Percentiles rank a stretch among this genome's conserved stretches.
phyloP scores from a whole-genome alignment of 2,888 invertebrate genomes.

The Hanleya hanleyi region DNA sequence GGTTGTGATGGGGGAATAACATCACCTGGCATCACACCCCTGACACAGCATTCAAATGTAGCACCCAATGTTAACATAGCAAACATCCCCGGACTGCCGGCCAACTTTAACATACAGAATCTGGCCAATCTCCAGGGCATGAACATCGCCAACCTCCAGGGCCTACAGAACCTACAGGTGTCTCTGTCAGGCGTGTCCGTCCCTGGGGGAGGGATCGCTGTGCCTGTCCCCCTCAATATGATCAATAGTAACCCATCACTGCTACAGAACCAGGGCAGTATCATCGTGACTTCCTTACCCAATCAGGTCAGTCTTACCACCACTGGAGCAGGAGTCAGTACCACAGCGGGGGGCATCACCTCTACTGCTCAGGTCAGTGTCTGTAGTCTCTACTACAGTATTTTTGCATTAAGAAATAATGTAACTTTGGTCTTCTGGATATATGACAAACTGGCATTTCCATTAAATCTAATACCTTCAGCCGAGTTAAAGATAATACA shows the following conservation, averaged over 20 bases:
- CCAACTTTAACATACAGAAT: conserved; percentile 68
- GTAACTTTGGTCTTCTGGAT: not conserved
- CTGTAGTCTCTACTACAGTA: too few species aligned
- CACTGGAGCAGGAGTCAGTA: not conserved
- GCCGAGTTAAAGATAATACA: too few species aligned
- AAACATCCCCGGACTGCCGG: conserved; percentile 61
- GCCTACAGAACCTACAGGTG: conserved; percentile 74
- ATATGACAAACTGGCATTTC: not conserved
- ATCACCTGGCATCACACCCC: not conserved
- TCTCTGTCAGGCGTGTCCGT: conserved; percentile 77
- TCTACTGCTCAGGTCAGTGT: not conserved
- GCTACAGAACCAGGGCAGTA: conserved; percentile 58
- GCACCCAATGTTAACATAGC: conserved; percentile 57
- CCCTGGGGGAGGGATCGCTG: conserved; percentile 83
- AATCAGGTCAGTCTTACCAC: conserved; percentile 12
- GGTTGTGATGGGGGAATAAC: not conserved
- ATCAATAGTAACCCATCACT: conserved; percentile 56
- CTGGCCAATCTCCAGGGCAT: conserved; percentile 63
- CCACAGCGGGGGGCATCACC: not conserved
- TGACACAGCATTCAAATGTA: not conserved
- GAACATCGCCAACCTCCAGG: conserved; percentile 63
- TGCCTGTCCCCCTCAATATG: conserved; percentile 82
- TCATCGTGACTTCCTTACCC: conserved; percentile 59
- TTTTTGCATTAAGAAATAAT: not conserved
- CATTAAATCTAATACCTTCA: too few species aligned